Evolutionary conservation across 2,888 invertebrate genomes (phyloP), one percentile per base, ranked within the genome.

Genomic region (Drosophila kanekoi): DNA sequence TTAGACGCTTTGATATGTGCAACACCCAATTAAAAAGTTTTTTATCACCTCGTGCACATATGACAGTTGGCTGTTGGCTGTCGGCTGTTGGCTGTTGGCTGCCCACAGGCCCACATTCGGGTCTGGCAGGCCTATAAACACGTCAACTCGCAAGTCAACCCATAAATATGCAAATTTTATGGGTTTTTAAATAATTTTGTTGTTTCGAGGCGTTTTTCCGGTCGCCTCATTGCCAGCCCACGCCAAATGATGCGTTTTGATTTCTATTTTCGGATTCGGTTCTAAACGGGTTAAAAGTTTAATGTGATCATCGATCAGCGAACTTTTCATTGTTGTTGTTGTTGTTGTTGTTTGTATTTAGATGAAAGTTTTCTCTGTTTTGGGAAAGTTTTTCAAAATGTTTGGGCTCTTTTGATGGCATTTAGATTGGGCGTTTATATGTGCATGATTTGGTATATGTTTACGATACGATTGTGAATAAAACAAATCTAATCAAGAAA

Each of bases 131-230:
- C 62, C 89, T 67, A 85, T 87, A 85, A 81, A 82, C 89, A 82
- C 87, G 68, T 89, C 78, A 62, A 64, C 67, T 84, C 52, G 51
- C 86, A 74, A 65, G 69, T 81, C 71, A 51, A 32, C 66, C 61
- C 80, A 81, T 84, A 89, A 89, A 87, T 72, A 84, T 84, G 84
- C 83, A 89, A 84, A 89, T 84, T 85, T 74, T 61, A 84, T 84
- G 73, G 52, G 63, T 85, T 84, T 89, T 84, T 84, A 84, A 84
- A 84, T 84, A 84, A 84, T 84, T 87, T 78, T 77, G 61, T 58
- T 67, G 48, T 73, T 73, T 72, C 56, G 68, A 69, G 73, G 66
- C 67, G 63, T 67, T 76, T 85, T 82, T 79, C 78, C 84, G 79
- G 59, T 63, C 61, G 76, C 69, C 69, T 61, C 73, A 72, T 60